Evolutionary conservation across 2,113 vertebrate genomes (phyloP).

Genomic region (Romanogobio albipinnatus): DNA sequence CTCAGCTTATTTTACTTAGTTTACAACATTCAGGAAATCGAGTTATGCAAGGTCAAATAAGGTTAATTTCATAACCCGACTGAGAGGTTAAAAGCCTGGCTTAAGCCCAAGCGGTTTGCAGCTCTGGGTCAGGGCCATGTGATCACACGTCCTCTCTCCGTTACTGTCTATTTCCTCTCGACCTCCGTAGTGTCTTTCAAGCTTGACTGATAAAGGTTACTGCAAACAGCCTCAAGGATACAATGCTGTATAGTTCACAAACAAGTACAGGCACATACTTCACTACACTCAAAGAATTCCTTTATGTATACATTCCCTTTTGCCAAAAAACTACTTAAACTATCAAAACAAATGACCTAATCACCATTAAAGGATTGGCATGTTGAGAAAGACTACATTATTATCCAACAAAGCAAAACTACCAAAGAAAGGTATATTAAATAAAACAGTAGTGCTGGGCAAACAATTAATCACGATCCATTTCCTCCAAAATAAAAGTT

Average conservation of each 20-base stretch:
- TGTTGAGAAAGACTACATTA: background rate
- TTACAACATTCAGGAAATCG: background rate
- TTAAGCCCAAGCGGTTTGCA: slow-evolving; percentile 5
- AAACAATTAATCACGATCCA: no score
- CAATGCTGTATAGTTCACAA: background rate
- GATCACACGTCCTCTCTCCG: background rate
- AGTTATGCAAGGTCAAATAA: background rate
- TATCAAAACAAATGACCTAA: slow-evolving; percentile 1
- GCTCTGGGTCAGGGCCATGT: background rate
- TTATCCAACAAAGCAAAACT: background rate
- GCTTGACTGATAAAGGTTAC: slow-evolving; percentile 16
- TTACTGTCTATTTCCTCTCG: slow-evolving; percentile 2
- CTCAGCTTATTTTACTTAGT: background rate
- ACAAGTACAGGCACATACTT: slow-evolving; percentile 2
- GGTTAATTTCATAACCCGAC: background rate
- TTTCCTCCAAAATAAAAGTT: no score
- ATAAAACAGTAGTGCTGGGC: no score
- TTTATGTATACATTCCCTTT: background rate
- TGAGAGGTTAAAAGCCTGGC: background rate
- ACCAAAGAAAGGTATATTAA: no score
- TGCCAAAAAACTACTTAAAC: background rate
- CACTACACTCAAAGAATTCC: background rate
- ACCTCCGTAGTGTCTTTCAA: slow-evolving; percentile 23
- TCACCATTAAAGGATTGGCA: background rate
- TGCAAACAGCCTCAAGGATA: background rate